Base-by-base conservation (phyloP, 2,113 vertebrate genomes). In the Oophaga pumilio region DNA sequence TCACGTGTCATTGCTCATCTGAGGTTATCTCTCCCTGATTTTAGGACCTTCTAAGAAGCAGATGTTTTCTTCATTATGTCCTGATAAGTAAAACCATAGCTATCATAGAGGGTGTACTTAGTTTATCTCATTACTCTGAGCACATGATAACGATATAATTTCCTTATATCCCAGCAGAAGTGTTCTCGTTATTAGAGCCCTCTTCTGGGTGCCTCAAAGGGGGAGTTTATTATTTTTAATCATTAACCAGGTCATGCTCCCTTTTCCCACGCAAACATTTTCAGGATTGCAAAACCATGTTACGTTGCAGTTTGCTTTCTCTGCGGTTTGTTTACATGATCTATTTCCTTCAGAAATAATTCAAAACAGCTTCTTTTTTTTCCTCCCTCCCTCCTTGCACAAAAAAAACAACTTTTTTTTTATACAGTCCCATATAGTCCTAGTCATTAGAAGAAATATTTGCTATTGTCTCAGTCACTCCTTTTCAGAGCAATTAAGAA, bases 401-500 rank as follows among this genome's bases (percentile, higher is more conserved):
- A 64, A 49, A n/a, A 50, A 64, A 22, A 52, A n/a, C 20, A 76
- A n/a, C 52, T 8, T 52, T 49, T 77, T 22, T 88, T 73, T 9
- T 52, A 5, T 56, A 60, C 33, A 83, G 33, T 43, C 52, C 68
- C 22, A 68, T 73, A 56, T 17, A 49, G 33, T 87, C 84, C 90
- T 89, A 85, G 85, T 86, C 57, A 88, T 90, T 85, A 82, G 57
- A 64, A 89, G 90, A 89, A 82, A 90, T 85, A 91, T 89, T 20
- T 89, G 88, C 89, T 86, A 79, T 85, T 91, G 90, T 88, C 90
- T 88, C 89, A 87, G 88, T 87, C 85, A 87, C 88, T 92, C 92
- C 91, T 89, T 85, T 0, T 22, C 4, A 84, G 68, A 89, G 82
- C 89, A 92, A 94, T 94, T 93, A 93, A 91, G 92, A 91, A 87